Base-by-base conservation (phyloP, 2,113 vertebrate species). In the Meleagris gallopavo region DNA sequence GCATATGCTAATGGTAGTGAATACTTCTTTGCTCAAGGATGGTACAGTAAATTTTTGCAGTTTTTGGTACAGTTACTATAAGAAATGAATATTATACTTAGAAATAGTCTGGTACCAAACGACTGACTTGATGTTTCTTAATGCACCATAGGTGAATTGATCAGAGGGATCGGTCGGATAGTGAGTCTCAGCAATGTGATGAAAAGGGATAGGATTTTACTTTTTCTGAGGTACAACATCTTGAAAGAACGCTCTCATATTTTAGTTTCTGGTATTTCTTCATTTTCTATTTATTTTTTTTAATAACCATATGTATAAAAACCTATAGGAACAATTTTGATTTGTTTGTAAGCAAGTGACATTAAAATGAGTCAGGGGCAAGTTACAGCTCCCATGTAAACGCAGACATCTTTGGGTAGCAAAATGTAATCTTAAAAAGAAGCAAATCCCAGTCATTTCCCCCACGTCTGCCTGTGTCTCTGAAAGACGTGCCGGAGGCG, bases 391-490 rank as follows among this genome's bases (percentile, higher is more conserved):
- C 14, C 17, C 27, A 13, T 19, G 62, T 32, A 17, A n/a, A 25
- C 5, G 41, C 18, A 74, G 60, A 13, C 10, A 1, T 0, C 2
- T 34, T 69, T 73, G 73, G 64, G 25, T 43, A n/a, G 70, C 17
- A 6, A n/a, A 20, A 34, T 60, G 88, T 54, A n/a, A 50, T 30
- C 40, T 38, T 21, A 7, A 36, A 46, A 41, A 79, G 16, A 30
- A 41, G 11, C 32, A 32, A 36, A 13, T 46, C 71, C 45, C 60
- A 30, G 1, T 20, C 9, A 11, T n/a, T 80, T 38, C 22, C 58
- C 34, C 64, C 0, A 0, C 48, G 3, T 40, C 29, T 54, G 3
- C 34, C 29, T 55, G 0, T 41, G 5, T 10, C 46, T 45, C 82
- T 19, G 17, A 19, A 75, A 5, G 4, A 0, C 8, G 1, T 1